A percentile compares a stretch with the other conserved stretches of the same genome.
Conservation (phyloP, 2,797 vertebrate genomes). For the Pagetopsis macropterus region DNA sequence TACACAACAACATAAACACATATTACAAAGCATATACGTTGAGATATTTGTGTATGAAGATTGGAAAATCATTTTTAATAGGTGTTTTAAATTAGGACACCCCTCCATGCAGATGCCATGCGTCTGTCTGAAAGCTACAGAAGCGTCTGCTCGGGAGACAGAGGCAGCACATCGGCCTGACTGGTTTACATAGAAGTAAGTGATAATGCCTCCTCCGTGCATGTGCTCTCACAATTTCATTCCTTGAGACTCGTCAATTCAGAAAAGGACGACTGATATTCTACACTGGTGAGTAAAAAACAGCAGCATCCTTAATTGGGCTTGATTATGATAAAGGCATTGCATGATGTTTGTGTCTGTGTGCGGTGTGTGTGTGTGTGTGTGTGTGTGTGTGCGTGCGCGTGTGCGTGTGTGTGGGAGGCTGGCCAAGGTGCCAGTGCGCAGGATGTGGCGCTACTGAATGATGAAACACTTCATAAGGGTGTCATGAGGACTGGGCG, state of each 20-base stretch:
- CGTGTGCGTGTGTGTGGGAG: not conserved
- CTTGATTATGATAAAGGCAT: not conserved
- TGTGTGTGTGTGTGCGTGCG: not conserved
- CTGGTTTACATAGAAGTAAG: constrained; percentile 17
- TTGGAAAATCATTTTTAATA: rapidly evolving
- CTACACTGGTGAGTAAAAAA: constrained; percentile 55
- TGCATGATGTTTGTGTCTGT: not conserved
- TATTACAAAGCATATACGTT: rapidly evolving
- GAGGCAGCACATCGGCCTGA: not conserved
- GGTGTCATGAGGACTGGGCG: constrained; percentile 62
- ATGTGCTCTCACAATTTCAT: constrained; percentile 82
- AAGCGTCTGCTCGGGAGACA: not conserved
- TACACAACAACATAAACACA: rapidly evolving
- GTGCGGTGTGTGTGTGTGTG: no score
- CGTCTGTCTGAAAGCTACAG: not conserved
- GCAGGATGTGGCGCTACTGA: constrained; percentile 52
- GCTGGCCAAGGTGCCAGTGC: constrained; percentile 36
- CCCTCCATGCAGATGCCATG: rapidly evolving
- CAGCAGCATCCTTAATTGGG: not conserved
- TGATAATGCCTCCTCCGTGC: constrained; percentile 77
- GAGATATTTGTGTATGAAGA: rapidly evolving
- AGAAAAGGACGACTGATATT: constrained; percentile 29
- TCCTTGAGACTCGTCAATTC: constrained; percentile 68
- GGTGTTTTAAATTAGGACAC: not conserved
- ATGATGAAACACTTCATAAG: constrained; percentile 83